Conservation (phyloP, 2,113 vertebrate genomes). For the Pseudolaguvia tuberculata region DNA sequence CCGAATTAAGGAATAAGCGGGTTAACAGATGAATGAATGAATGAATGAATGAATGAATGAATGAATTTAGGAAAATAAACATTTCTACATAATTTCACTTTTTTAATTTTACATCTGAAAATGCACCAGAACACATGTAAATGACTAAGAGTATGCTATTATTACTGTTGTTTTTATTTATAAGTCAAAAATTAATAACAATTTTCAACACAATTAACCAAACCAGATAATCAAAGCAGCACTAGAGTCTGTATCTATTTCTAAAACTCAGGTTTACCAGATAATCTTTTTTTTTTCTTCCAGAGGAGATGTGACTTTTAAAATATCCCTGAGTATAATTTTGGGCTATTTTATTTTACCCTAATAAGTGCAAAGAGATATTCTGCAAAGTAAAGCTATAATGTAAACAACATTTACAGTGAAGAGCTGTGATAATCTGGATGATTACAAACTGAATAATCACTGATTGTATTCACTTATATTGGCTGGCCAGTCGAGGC, state of each 20-base stretch:
- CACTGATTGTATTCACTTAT: neutral
- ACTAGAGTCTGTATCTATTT: neutral
- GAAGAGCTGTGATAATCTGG: neutral
- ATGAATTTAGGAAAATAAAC: no score
- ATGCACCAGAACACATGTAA: neutral
- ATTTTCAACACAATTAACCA: neutral
- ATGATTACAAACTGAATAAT: neutral
- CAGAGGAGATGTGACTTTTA: neutral
- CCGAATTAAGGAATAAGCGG: no score
- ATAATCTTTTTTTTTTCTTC: neutral
- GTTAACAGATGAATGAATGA: no score
- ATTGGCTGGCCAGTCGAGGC: neutral
- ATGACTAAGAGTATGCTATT: conserved; percentile 6
- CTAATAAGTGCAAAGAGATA: neutral
- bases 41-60: no score
- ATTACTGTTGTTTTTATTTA: no score
- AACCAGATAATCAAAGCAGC: conserved; percentile 6
- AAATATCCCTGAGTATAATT: conserved; percentile 23
- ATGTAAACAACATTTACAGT: neutral
- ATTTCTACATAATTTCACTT: neutral
- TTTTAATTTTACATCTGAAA: neutral
- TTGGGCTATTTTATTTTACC: neutral
- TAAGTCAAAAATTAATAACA: neutral
- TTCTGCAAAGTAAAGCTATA: neutral
- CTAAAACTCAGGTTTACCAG: neutral